Evolutionary conservation across 2,888 invertebrate species (phyloP), one percentile per base, ranked within the genome.

Genomic region (Diloba caeruleocephala): DNA sequence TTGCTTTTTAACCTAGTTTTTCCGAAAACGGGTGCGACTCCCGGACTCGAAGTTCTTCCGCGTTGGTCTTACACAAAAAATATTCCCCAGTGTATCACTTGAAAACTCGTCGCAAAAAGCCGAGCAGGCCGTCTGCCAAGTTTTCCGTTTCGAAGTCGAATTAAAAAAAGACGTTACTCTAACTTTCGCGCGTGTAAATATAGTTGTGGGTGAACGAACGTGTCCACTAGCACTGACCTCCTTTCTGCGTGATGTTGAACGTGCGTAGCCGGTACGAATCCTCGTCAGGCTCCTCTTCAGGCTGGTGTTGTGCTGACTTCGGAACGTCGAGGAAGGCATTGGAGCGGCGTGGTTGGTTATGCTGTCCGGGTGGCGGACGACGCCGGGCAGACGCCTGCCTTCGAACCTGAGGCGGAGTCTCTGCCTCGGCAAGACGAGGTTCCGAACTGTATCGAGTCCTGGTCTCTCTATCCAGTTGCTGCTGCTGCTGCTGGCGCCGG

Each of bases 181-280:
- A 81, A 83, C 80, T 82, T 82, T 81, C 78, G 78, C 78, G 65
- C 64, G 78, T 56, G 77, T 84, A 87, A 83, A 86, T 86, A 82
- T 85, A 88, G 85, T 72, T 42, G 58, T 76, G 80, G 91, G 87
- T 91, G 86, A 91, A 92, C 82, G 90, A 80, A 84, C 91, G 78
- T 64, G 53, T 58, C 46, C 68, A 75, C 58, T 81, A 85, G 86
- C 88, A 92, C 92, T 92, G 89, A 95, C 95, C 95, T 96, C 97
- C 97, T 95, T 98, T 98, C 77, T 97, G 95, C 76, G 98, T 97
- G 91, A 96, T 96, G 92, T 97, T 97, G 94, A 99, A 99, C 71
- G 98, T 98, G 78, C 99, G 95, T 78, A 99, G 95, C 67, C 98
- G 95, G 92, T 98, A 98, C 62, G 97, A 96, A 88, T 98, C 98